phyloP scores from a whole-genome alignment of 2,888 invertebrate species.

The Thelaira solivaga region DNA sequence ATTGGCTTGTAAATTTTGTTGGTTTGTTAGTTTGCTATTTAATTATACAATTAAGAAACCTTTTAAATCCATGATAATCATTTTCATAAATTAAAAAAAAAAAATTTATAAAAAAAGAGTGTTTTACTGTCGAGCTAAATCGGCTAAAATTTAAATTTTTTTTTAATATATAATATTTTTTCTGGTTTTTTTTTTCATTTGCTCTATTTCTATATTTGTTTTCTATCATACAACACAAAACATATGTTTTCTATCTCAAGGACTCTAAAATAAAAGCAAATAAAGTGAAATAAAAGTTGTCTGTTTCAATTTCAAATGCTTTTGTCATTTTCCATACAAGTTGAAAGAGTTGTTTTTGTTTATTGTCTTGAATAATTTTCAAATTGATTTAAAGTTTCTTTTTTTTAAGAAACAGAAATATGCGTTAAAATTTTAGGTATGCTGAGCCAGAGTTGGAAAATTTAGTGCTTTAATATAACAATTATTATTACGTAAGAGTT shows the following conservation, averaged over 20 bases:
- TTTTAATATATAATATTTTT: not conserved
- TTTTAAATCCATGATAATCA: too few species aligned
- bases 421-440: not conserved
- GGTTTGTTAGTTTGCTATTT: too few species aligned
- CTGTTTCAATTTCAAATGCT: constrained; percentile 4
- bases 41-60: too few species aligned
- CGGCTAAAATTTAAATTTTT: too few species aligned
- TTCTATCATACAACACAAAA: not conserved
- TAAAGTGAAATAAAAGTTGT: not conserved
- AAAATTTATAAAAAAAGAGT: too few species aligned
- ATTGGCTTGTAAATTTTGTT: too few species aligned
- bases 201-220: not conserved
- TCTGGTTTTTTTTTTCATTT: not conserved
- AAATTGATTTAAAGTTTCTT: constrained; percentile 14
- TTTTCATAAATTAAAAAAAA: too few species aligned
- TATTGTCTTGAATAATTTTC: constrained; percentile 11
- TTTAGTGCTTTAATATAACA: too few species aligned
- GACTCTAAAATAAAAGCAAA: too few species aligned
- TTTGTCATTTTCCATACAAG: constrained; percentile 32
- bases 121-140: too few species aligned
- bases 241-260: constrained; percentile 24
- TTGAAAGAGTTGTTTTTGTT: not conserved
- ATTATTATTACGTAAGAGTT: too few species aligned
- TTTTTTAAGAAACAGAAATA: not conserved
- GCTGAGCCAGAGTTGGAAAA: not conserved